A percentile compares a stretch with the other conserved stretches of the same genome.
Evolutionary conservation across 2,113 vertebrate species (phyloP).

Genomic region (Lasiurus borealis): DNA sequence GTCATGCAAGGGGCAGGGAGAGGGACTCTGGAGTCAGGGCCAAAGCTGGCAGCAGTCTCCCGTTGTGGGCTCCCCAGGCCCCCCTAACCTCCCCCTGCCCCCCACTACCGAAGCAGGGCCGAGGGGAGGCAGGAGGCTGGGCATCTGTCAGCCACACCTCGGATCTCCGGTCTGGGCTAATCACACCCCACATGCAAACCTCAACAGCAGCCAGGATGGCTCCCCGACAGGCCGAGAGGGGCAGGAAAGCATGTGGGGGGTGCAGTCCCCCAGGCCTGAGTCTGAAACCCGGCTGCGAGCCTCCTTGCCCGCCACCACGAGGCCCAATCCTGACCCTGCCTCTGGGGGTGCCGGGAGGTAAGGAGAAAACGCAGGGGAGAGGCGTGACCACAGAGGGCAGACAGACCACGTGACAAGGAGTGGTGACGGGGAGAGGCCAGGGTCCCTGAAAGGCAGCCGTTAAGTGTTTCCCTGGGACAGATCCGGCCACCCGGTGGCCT

Average conservation of each 20-base stretch:
- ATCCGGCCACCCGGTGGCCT: neutral
- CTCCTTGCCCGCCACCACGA: neutral
- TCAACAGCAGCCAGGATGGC: rapidly evolving
- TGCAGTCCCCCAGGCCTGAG: neutral
- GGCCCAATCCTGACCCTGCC: neutral
- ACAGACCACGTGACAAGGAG: rapidly evolving
- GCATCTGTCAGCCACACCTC: rapidly evolving
- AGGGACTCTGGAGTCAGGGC: neutral
- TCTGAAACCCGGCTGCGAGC: neutral
- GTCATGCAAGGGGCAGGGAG: neutral
- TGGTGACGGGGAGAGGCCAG: neutral
- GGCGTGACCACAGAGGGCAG: too few relatives aligned
- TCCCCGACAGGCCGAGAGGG: neutral
- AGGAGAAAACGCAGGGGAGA: rapidly evolving
- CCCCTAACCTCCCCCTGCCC: neutral
- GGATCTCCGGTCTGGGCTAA: neutral
- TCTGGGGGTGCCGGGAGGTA: rapidly evolving
- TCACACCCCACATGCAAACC: neutral
- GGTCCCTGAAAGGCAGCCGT: neutral
- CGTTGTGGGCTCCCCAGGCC: too few relatives aligned
- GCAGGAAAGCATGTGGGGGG: rapidly evolving
- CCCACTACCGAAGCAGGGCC: neutral
- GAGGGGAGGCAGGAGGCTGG: neutral
- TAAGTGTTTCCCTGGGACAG: neutral
- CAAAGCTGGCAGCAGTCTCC: neutral